phyloP scores from a whole-genome alignment of 2,888 invertebrate genomes.

The Graphium colonna region DNA sequence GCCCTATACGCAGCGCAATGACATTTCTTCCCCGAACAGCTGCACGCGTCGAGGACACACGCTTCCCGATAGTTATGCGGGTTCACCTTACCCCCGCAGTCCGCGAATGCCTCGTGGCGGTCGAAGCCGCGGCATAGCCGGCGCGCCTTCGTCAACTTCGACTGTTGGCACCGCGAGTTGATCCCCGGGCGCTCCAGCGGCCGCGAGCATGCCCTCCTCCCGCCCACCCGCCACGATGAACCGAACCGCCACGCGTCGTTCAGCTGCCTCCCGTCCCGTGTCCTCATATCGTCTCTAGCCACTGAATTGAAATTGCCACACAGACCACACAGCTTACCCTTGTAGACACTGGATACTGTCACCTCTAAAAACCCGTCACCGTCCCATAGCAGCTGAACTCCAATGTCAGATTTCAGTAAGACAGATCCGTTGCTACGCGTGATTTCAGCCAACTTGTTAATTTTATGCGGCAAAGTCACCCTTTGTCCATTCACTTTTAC shows the following conservation, averaged over 20 bases:
- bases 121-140: conserved; percentile 76
- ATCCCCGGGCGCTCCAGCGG: conserved; percentile 70
- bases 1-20: conserved; percentile 95
- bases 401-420: conserved; percentile 84
- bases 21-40: conserved; percentile 89
- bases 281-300: conserved; percentile 90
- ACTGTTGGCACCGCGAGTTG: conserved; percentile 72
- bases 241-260: conserved; percentile 87
- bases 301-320: conserved; percentile 97
- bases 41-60: conserved; percentile 93
- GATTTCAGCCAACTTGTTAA: conserved; percentile 80
- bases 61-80: conserved; percentile 91
- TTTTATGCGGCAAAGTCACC: conserved; percentile 84
- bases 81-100: conserved; percentile 89
- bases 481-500: conserved; percentile 92
- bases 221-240: conserved; percentile 94
- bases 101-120: conserved; percentile 81
- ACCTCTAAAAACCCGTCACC: conserved; percentile 96
- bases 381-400: conserved; percentile 94
- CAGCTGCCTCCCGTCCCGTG: conserved; percentile 83
- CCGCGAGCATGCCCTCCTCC: conserved; percentile 85
- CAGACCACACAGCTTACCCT: conserved; percentile 90
- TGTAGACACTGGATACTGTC: conserved; percentile 85
- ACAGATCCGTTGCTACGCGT: conserved; percentile 84
- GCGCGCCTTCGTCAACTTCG: conserved; percentile 62